Evolutionary conservation across 1,140 invertebrate genomes (phyloP), one percentile per base, ranked within the genome.

Genomic region (Drosophila repleta): DNA sequence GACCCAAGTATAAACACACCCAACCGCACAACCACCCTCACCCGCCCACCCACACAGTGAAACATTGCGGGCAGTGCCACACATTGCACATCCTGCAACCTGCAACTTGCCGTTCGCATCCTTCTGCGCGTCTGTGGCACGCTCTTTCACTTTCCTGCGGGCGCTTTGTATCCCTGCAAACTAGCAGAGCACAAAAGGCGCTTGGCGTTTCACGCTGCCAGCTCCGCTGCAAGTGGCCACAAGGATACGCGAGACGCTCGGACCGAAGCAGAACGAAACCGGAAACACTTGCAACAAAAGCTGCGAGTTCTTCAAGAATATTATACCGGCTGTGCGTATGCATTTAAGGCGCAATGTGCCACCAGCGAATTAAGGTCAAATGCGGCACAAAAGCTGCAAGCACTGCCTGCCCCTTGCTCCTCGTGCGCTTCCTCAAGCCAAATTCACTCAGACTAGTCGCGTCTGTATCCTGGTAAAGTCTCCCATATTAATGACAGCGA

Each of bases 291-390:
- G 57, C 85, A 67, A 74, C 62, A 79, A 81, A 81, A 77, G 78
- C 78, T 80, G 66, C 77, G 72, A 87, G 71, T 70, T 65, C 82
- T 82, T 85, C 65, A 87, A 85, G 83, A 51, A 63, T 57, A 61
- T 26, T 57, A 61, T 26, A 20, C 29, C 49, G 72, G 71, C 60
- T 48, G 74, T 35, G 49, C 26, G 57, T 69, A n/a, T 64, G 62
- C 72, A 51, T 85, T 81, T 87, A 87, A 87, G 81, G 82, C 81
- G 82, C 66, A 74, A 81, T 81, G 73, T 85, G 78, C 61, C 82
- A 76, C 45, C 60, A 78, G 56, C 71, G 83, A 85, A 85, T 88
- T 85, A 85, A 88, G 82, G 82, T 85, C 82, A 85, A 87, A 76
- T 88, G 64, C 64, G 64, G 69, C 52, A 87, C 67, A 87, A 78